phyloP scores from a whole-genome alignment of 2,113 vertebrate species.

The Pygoscelis antarcticus region DNA sequence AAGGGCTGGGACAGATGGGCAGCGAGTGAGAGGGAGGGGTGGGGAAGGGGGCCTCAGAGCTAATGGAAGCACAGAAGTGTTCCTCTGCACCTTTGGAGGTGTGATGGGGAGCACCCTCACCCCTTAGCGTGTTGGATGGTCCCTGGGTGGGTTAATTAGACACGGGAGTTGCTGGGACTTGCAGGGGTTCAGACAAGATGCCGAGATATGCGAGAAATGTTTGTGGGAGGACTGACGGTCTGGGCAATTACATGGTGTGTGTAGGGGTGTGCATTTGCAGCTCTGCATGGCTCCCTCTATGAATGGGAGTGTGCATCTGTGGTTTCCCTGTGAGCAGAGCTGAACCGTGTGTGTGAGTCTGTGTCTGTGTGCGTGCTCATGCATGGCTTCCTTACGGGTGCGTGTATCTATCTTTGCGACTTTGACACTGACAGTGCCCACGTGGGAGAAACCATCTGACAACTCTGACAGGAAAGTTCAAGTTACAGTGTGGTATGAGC shows the following conservation, averaged over 20 bases:
- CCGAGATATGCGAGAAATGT: rapidly evolving
- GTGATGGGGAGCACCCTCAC: background rate
- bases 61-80: background rate
- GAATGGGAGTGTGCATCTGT: background rate
- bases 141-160: background rate
- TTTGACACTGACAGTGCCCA: background rate
- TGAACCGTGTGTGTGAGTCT: background rate
- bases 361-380: background rate
- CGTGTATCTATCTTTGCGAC: rapidly evolving
- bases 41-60: background rate
- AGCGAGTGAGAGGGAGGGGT: background rate
- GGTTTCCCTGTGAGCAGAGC: background rate
- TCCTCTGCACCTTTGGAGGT: background rate
- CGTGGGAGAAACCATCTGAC: background rate
- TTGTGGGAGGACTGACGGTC: background rate
- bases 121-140: rapidly evolving
- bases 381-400: background rate
- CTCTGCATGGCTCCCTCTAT: background rate
- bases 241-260: rapidly evolving
- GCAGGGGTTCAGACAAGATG: background rate
- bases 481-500: background rate
- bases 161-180: background rate
- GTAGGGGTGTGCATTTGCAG: background rate
- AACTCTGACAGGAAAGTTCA: background rate
- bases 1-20: background rate